Base-by-base conservation (phyloP, 2,113 vertebrate genomes). In the Leucosticte australis region DNA sequence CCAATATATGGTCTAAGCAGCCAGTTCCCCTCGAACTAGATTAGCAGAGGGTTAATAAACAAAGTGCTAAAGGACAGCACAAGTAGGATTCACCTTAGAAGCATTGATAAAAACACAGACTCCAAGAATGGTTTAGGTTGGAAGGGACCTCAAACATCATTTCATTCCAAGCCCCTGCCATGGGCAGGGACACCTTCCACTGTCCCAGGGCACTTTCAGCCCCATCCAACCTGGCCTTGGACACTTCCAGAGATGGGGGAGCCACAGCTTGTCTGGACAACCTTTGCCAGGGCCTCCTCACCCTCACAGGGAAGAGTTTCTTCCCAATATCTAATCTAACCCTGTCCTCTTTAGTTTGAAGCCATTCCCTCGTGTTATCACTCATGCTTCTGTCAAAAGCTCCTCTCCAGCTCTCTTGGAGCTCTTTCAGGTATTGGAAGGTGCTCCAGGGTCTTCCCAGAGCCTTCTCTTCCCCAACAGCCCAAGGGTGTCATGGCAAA, bases 141-240 rank as follows among this genome's bases (percentile, higher is more conserved):
- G 46, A 67, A 85, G 26, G 18, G 11, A 64, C 9, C 23, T 42
- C 50, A 77, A 50, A 77, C 18, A 13, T 18, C n/a, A 60, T 24
- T 26, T 35, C 16, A 31, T 37, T 53, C 27, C 31, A 63, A 8
- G 2, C 10, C 27, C 9, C 56, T 33, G 35, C 13, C 17, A 42
- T 3, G 26, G 41, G 4, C 47, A 90, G 41, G 12, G 26, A 49
- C 26, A 69, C 18, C 39, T 63, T 49, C 12, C 30, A 33, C 2
- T 0, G 3, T 2, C 6, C 31, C 31, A 77, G 10, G 3, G 1
- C 56, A 42, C 35, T 35, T 13, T 21, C 49, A 56, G 63, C 26
- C 18, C 22, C 0, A 0, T 33, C 31, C 87, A 69, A 0, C 17
- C 26, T 11, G 35, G 20, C 63, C 26, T 35, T 49, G 49, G 19